These are phyloP conservation scores for Scaptomyza hsui DNA, from an alignment of 1,140 invertebrate species.

Conservation along the genomic window DNA sequence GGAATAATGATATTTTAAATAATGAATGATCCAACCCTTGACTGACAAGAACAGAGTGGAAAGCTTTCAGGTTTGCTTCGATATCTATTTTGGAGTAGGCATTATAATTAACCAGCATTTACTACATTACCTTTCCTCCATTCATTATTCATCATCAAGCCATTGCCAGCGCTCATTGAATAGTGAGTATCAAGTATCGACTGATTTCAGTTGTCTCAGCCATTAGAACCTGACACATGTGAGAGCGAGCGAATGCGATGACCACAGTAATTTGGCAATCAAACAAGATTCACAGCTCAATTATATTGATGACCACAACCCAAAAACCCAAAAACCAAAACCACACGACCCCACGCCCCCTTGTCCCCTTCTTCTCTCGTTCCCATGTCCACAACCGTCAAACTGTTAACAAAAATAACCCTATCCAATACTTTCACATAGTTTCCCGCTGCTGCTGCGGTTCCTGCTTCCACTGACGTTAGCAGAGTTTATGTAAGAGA, in stretches of 20 bases:
- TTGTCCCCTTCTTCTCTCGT: too few species aligned
- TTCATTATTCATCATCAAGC: conserved; percentile 34
- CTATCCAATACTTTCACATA: conserved; percentile 6
- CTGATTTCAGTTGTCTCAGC: conserved; percentile 9
- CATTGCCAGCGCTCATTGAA: conserved; percentile 43
- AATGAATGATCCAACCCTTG: too few species aligned
- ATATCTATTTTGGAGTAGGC: not conserved
- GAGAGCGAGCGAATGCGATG: conserved; percentile 11
- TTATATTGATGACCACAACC: conserved; percentile 35
- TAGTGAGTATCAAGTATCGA: conserved; percentile 29
- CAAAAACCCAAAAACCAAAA: not conserved
- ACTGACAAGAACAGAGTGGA: not conserved
- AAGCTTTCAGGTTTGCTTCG: conserved; percentile 3
- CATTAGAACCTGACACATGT: not conserved
- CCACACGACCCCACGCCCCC: too few species aligned
- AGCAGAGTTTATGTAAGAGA: conserved; percentile 20
- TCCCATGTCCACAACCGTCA: not conserved
- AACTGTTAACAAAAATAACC: conserved; percentile 20
- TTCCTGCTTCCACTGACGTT: conserved; percentile 44
- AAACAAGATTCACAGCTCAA: conserved; percentile 43
- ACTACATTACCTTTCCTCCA: conserved; percentile 23
- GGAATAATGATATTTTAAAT: too few species aligned
- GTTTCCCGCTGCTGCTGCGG: not conserved
- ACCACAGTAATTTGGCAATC: conserved; percentile 32
- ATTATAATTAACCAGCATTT: conserved; percentile 19